A percentile compares a stretch with the other conserved stretches of the same genome.
Conservation (phyloP, 2,888 invertebrate genomes). For the Lordiphosa fenestrarum region DNA sequence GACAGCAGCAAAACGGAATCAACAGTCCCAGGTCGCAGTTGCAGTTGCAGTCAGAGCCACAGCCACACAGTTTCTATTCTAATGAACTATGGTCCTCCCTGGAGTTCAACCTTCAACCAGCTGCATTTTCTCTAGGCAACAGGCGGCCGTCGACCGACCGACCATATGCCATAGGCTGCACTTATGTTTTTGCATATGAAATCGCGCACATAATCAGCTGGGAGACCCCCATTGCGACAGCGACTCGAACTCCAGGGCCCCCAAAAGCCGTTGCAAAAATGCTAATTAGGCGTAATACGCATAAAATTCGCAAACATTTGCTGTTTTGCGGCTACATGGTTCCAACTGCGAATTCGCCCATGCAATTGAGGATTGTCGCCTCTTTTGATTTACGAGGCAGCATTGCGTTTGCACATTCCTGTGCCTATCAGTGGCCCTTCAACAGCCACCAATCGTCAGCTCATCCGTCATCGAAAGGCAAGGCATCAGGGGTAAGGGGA, state of each 20-base stretch:
- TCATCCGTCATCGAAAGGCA: conserved; percentile 61
- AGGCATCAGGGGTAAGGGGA: conserved; percentile 2
- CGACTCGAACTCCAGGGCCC: conserved; percentile 12
- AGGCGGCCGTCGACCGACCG: conserved; percentile 7
- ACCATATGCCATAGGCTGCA: conserved; percentile 40
- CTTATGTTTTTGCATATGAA: conserved; percentile 69
- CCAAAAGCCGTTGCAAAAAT: conserved; percentile 49
- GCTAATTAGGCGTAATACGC: conserved; percentile 76
- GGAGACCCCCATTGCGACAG: conserved; percentile 8
- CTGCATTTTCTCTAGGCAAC: conserved; percentile 38
- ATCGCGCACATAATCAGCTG: conserved; percentile 67
- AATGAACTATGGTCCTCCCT: conserved; percentile 37
- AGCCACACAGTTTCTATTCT: conserved; percentile 19
- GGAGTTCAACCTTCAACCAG: conserved; percentile 14
- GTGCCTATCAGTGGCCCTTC: conserved; percentile 62
- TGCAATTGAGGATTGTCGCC: conserved; percentile 14
- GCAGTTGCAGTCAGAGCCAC: conserved; percentile 3
- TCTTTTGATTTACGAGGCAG: conserved; percentile 59
- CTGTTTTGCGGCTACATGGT: conserved; percentile 6
- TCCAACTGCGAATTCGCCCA: too few relatives aligned
- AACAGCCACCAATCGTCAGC: conserved; percentile 54
- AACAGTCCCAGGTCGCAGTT: conserved; percentile 44
- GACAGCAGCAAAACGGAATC: conserved; percentile 47
- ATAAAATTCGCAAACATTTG: conserved; percentile 74
- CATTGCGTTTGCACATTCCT: conserved; percentile 21